These are phyloP conservation scores for Idaea dimidiata DNA, from an alignment of 2,888 invertebrate species.

Conservation along the genomic window DNA sequence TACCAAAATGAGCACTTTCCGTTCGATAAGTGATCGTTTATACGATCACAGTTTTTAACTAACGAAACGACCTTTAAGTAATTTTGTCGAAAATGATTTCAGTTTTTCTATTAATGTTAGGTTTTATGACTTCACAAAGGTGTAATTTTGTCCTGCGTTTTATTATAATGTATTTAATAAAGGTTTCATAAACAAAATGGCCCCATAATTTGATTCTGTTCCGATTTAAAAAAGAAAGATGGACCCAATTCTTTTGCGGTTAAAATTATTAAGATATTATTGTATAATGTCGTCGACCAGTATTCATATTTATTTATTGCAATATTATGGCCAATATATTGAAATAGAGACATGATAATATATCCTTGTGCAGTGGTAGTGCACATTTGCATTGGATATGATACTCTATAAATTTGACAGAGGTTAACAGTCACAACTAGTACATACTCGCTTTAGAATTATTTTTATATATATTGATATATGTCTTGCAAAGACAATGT, in stretches of 20 bases:
- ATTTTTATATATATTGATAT: neutral
- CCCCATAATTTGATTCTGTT: neutral
- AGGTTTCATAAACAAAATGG: neutral
- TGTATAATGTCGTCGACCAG: too few species aligned
- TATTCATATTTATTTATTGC: too few species aligned
- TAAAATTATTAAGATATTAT: too few species aligned
- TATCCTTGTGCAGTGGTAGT: too few species aligned
- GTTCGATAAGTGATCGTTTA: conserved; percentile 52
- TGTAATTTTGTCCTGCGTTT: conserved; percentile 31
- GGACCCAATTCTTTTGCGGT: neutral
- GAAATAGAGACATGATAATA: too few species aligned
- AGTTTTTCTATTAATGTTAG: conserved; percentile 36
- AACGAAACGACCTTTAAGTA: conserved; percentile 46
- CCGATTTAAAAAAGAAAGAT: neutral
- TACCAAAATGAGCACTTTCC: conserved; percentile 53
- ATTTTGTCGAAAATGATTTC: conserved; percentile 48
- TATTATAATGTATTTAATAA: neutral
- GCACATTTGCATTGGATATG: too few species aligned
- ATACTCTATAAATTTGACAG: too few species aligned
- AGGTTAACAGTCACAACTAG: too few species aligned
- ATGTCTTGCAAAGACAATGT: neutral
- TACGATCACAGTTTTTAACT: conserved; percentile 56
- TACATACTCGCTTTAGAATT: too few species aligned
- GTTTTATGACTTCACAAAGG: conserved; percentile 15
- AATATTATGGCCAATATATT: too few species aligned